Evolutionary conservation across 2,888 invertebrate genomes (phyloP).

Genomic region (Myathropa florea): DNA sequence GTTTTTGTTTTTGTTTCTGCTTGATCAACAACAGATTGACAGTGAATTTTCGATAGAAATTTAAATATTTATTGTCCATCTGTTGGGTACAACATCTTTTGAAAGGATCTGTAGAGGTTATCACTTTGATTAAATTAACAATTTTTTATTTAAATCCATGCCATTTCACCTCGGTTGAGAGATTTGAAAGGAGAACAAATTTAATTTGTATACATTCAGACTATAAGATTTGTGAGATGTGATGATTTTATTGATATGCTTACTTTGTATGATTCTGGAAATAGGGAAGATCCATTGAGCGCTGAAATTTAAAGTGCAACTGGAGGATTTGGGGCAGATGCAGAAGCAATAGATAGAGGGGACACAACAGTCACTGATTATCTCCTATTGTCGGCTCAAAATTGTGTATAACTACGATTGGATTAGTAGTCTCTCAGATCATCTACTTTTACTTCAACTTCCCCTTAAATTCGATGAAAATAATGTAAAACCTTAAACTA

Average conservation of each 20-base stretch:
- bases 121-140: background rate
- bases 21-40: background rate
- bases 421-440: too few relatives aligned
- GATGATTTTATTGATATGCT: background rate
- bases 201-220: background rate
- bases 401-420: too few relatives aligned
- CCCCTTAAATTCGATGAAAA: too few relatives aligned
- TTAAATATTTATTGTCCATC: conserved; percentile 6
- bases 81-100: background rate
- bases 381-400: too few relatives aligned
- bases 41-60: background rate
- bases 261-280: background rate
- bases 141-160: too few relatives aligned
- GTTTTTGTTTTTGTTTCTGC: background rate
- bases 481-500: too few relatives aligned
- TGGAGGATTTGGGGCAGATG: conserved; percentile 32
- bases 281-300: background rate
- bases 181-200: background rate
- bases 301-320: background rate
- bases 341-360: background rate
- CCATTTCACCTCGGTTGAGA: background rate
- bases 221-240: background rate
- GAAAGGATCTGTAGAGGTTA: background rate
- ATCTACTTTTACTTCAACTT: too few relatives aligned
- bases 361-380: background rate